phyloP scores from a whole-genome alignment of 35 echinoderm and acorn worm species.

The Holothuria glaberrima region DNA sequence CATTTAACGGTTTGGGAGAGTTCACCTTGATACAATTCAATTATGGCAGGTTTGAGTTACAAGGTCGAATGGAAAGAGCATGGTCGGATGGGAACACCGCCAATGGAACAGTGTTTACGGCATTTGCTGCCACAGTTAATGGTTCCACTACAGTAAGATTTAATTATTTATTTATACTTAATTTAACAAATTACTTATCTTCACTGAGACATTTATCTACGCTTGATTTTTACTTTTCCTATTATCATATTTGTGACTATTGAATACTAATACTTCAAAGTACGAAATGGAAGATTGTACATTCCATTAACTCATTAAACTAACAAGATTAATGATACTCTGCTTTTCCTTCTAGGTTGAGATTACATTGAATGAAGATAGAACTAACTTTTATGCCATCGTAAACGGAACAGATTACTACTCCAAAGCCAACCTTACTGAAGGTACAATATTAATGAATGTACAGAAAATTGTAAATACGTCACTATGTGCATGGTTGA shows the following conservation, averaged over 20 bases:
- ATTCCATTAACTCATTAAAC: too few relatives aligned
- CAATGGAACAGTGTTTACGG: conserved; percentile 72
- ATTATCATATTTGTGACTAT: too few relatives aligned
- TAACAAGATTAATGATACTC: not conserved
- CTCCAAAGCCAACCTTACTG: conserved; percentile 17
- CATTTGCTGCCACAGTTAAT: conserved; percentile 58
- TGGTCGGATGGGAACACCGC: conserved; percentile 33
- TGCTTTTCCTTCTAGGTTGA: conserved; percentile 17
- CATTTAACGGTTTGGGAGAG: conserved; percentile 89
- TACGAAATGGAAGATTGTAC: too few relatives aligned
- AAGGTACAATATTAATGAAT: not conserved
- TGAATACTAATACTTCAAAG: too few relatives aligned
- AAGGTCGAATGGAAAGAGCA: conserved; percentile 68
- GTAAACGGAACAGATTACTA: conserved; percentile 3
- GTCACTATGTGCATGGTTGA: too few relatives aligned
- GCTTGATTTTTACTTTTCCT: too few relatives aligned
- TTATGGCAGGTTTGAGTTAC: conserved; percentile 22
- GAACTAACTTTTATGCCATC: conserved; percentile 21
- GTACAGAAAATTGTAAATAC: too few relatives aligned
- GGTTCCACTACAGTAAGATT: conserved; percentile 64
- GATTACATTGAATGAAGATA: conserved; percentile 12
- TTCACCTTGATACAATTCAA: conserved; percentile 65
- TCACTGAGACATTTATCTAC: too few relatives aligned
- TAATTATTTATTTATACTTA: not conserved
- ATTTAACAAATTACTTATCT: too few relatives aligned